These are phyloP conservation scores for Cheirogaleus major DNA, from an alignment of 2,797 vertebrate species.

Conservation along the genomic window DNA sequence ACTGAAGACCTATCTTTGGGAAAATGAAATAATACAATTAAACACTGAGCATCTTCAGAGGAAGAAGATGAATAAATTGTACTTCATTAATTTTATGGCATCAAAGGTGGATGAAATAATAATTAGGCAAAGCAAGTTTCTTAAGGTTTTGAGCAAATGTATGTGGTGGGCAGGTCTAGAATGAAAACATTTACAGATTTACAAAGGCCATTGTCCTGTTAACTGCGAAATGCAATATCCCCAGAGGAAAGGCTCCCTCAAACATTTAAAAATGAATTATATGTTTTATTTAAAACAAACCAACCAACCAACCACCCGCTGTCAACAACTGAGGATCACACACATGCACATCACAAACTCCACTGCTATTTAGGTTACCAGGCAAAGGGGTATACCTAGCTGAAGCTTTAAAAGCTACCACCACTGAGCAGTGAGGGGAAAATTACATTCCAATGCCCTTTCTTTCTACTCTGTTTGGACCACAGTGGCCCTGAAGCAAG, in stretches of 20 bases:
- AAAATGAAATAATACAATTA: slow-evolving; percentile 16
- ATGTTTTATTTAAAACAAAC: neutral
- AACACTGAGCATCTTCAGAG: neutral
- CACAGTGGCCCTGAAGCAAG: neutral
- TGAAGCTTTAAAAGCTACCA: neutral
- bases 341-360: neutral
- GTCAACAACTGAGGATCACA: neutral
- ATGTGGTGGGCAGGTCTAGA: neutral
- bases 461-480: neutral
- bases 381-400: neutral
- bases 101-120: neutral
- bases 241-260: neutral
- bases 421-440: neutral
- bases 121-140: neutral
- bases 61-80: neutral
- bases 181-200: neutral
- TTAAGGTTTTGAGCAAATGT: neutral
- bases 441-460: neutral
- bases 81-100: neutral
- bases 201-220: neutral
- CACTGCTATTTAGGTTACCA: neutral
- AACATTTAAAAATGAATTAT: neutral
- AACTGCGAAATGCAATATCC: neutral
- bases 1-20: neutral
- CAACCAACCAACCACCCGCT: neutral